Base-by-base conservation (phyloP, 2,888 invertebrate species). In the Chaetogeoica ovagalla region DNA sequence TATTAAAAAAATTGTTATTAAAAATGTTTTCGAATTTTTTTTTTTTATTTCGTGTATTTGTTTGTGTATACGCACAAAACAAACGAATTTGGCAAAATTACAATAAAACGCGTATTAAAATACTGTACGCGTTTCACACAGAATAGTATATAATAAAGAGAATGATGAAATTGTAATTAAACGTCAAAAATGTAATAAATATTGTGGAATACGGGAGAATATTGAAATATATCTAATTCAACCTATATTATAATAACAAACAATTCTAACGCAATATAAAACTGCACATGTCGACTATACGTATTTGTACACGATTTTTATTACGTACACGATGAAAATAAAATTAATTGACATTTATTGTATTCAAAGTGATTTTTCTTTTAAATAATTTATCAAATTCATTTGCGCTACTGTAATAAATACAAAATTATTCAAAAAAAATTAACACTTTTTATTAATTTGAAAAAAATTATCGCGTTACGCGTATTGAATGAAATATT, bases 51-150 rank as follows among this genome's bases (percentile, higher is more conserved):
- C 4, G 21, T 19, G 5, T 48, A 55, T 19, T 11, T 19, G 48
- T 3, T 3, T 5, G 19, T 30, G 30, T 30, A n/a, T n/a, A n/a
- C n/a, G n/a, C n/a, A n/a, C n/a, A n/a, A 60, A 17, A 63, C 19
- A 63, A 63, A 70, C 15, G 4, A 59, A 59, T 21, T 70, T 70
- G 39, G 57, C 39, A 39, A 39, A 39, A n/a, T 70, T 39, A 21
- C n/a, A 39, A 19, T 37, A 66, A 21, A 17, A 15, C 43, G 13
- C n/a, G 2, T 30, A 30, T 55, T 37, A 21, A 70, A 39, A 39
- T 63, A 19, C 17, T 55, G 19, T 4, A 19, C 30, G 30, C 30
- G 30, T 30, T 60, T 60, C 23, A 60, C 30, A 13, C 13, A 30
- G 13, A 23, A 2, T 4, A 30, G 30, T 60, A 19, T 19, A 6